Conservation (phyloP, 1,140 invertebrate species). For the Ceratitis capitata region DNA sequence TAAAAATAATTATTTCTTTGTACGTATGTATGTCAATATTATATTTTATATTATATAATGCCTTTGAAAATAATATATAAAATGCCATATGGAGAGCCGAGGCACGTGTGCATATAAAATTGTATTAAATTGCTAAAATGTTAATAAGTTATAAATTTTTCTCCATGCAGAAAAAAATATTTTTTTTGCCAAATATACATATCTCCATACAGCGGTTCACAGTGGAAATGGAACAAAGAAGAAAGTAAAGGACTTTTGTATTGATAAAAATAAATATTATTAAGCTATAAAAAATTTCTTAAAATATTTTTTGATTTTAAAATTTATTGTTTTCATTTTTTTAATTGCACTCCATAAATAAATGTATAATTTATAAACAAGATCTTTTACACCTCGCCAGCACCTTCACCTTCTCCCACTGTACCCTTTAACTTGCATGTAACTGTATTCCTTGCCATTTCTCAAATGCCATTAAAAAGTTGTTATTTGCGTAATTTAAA, state of each 20-base stretch:
- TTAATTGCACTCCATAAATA: no score
- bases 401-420: background rate
- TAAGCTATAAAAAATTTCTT: no score
- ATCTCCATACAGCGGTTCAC: background rate
- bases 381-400: background rate
- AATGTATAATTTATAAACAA: no score
- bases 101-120: background rate
- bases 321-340: no score
- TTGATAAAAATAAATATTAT: no score
- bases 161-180: no score
- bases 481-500: constrained; percentile 32
- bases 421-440: background rate
- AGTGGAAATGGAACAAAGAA: no score
- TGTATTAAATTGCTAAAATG: background rate
- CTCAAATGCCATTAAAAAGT: constrained; percentile 24
- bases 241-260: no score
- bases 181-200: no score
- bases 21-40: background rate
- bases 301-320: no score
- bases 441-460: background rate
- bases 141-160: background rate
- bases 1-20: background rate
- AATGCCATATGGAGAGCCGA: background rate
- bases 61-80: background rate
- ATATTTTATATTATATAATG: background rate